These are phyloP conservation scores for Probaryconus sp. DNA, from an alignment of 1,140 invertebrate species.

Conservation along the genomic window DNA sequence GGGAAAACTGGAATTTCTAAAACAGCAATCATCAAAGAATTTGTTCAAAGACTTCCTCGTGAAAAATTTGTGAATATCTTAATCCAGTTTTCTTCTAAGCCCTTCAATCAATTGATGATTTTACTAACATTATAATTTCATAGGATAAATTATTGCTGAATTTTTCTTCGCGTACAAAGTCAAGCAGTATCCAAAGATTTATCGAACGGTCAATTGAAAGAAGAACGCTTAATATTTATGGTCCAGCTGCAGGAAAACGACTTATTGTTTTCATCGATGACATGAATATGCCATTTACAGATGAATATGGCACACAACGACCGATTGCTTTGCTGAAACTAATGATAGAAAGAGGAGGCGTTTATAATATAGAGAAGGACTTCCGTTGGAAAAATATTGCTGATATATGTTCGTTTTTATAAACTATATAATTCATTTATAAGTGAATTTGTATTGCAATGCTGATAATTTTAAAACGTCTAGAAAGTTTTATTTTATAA, in stretches of 20 bases:
- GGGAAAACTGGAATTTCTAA: conserved; percentile 95
- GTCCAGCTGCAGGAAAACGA: conserved; percentile 91
- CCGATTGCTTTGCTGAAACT: conserved; percentile 93
- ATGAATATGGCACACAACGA: conserved; percentile 94
- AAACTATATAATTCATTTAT: no score
- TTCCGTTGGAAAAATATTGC: conserved; percentile 92
- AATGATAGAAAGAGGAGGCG: conserved; percentile 89
- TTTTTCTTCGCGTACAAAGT: conserved; percentile 94
- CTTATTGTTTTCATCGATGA: conserved; percentile 94
- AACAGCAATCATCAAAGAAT: conserved; percentile 90
- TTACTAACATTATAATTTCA: conserved; percentile 38
- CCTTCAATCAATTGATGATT: neutral
- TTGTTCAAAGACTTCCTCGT: conserved; percentile 83
- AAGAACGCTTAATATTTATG: conserved; percentile 92
- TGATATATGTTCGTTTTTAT: conserved; percentile 83
- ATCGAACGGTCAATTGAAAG: conserved; percentile 93
- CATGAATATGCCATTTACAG: conserved; percentile 95
- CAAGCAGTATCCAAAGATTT: conserved; percentile 91
- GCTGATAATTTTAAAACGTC: no score
- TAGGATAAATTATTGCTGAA: conserved; percentile 88
- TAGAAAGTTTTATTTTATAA: no score
- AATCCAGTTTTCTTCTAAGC: neutral
- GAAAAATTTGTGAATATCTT: conserved; percentile 82
- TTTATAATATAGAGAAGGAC: conserved; percentile 93
- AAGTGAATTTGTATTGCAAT: no score